phyloP scores from a whole-genome alignment of 2,113 vertebrate species.

The Phalacrocorax carbo region DNA sequence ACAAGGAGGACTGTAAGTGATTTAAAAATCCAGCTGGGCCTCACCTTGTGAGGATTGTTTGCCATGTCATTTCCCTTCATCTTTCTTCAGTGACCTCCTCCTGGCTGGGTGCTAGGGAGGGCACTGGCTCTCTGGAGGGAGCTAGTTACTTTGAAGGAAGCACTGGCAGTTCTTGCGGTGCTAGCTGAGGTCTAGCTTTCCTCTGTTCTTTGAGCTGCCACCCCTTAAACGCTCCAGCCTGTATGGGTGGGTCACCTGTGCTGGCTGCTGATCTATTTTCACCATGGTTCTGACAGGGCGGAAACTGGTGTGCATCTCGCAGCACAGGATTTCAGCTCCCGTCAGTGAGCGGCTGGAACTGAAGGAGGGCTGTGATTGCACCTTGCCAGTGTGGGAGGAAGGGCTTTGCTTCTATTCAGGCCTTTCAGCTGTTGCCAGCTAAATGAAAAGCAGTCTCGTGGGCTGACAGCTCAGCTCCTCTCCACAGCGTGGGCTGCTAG shows the following conservation, averaged over 20 bases:
- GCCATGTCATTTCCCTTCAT: neutral
- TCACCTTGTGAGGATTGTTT: neutral
- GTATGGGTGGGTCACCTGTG: neutral
- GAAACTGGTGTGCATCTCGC: neutral
- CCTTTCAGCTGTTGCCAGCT: neutral
- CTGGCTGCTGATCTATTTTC: neutral
- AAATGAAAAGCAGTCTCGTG: neutral
- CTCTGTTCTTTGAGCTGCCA: neutral
- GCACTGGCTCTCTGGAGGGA: neutral
- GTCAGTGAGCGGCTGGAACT: rapidly evolving
- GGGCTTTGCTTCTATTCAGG: neutral
- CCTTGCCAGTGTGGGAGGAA: neutral
- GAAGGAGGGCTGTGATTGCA: neutral
- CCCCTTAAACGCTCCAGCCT: neutral
- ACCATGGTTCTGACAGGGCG: neutral
- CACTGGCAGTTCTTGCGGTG: neutral
- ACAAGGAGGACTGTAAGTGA: neutral
- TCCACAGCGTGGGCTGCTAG: neutral
- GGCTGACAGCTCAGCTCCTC: neutral
- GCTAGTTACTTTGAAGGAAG: neutral
- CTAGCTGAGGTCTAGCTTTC: neutral
- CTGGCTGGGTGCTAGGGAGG: neutral
- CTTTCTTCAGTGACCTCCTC: neutral
- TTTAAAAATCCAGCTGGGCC: neutral
- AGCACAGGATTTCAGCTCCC: neutral